These are phyloP conservation scores for Caenorhabditis panamensis DNA, from an alignment of 2,888 invertebrate genomes.

Conservation along the genomic window DNA sequence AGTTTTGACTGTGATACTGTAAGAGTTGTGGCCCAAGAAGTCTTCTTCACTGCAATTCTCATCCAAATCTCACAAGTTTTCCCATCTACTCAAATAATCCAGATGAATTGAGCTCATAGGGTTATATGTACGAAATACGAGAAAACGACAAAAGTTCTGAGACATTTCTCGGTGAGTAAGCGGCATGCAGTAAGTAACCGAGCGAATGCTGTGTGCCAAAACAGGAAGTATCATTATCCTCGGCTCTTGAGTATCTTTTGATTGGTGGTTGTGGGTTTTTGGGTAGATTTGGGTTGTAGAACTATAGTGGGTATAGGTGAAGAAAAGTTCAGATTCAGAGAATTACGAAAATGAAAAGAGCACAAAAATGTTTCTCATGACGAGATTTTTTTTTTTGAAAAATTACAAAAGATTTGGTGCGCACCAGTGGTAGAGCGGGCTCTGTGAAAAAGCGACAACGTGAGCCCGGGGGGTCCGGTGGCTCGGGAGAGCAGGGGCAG, in stretches of 20 bases:
- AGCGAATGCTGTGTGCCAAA: constrained; percentile 40
- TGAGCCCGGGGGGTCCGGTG: not conserved
- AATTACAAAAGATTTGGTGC: not conserved
- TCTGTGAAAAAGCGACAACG: not conserved
- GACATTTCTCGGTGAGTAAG: constrained; percentile 43
- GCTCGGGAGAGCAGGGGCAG: not conserved
- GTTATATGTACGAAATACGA: constrained; percentile 30
- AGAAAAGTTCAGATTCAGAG: not conserved
- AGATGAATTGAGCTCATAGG: not conserved
- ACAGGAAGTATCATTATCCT: constrained; percentile 65
- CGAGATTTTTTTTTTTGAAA: not conserved
- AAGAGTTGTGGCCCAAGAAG: too few relatives aligned
- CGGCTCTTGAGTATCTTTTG: constrained; percentile 55
- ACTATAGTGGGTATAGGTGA: too few relatives aligned
- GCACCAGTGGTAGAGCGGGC: not conserved
- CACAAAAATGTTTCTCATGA: not conserved
- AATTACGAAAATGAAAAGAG: too few relatives aligned
- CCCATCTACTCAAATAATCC: too few relatives aligned
- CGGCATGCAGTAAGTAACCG: constrained; percentile 10
- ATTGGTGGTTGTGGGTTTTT: constrained; percentile 34
- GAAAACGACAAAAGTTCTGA: constrained; percentile 47
- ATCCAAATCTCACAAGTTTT: too few relatives aligned
- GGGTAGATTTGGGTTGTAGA: not conserved
- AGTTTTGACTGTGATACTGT: too few relatives aligned
- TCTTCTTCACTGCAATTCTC: too few relatives aligned